Evolutionary conservation across 64 coral and sea anemone species (phyloP), one percentile per base, ranked within the genome.

Genomic region (Stichodactyla helianthus): DNA sequence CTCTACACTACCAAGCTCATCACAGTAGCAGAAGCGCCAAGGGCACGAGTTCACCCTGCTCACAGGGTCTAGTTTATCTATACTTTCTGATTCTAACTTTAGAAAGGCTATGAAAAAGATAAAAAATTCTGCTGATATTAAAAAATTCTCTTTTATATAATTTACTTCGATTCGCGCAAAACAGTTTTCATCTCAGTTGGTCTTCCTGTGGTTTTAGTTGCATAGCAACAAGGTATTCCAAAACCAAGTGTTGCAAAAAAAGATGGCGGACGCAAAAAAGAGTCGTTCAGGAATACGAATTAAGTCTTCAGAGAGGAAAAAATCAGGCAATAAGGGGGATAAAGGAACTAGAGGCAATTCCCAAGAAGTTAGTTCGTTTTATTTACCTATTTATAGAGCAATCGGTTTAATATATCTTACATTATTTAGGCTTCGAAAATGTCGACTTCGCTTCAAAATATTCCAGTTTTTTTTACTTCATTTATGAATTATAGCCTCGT

Each of bases 301-400:
- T 14, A 92, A 92, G 65, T 92, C 90, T 87, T 92, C 90, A 86
- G 89, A 91, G 27, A 70, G 90, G 19, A 86, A 82, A 51, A 92
- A 71, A 82, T 92, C 90, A 56, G 90, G 77, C 14, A 67, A 77
- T 8, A 86, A 92, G 82, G 51, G 76, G 7, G 90, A 87, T 61
- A 87, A 31, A 22, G 59, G 59, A 84, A 54, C 19, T 5, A 14
- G 83, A 63, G 31, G 83, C 6, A 84, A 54, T 54, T 62, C 83
- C 6, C 83, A 84, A 84, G 83, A 84, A 58, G 83, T 84, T 84
- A 84, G 83, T 84, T 84, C 13, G 28, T 84, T 63, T 6, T 2
- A 15, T 52, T 51, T 20, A 20, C 7, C 10, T 52, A 81, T 81
- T 53, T 81, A 19, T 51, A 79, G 18, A 51, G 78, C 6, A 81